Conservation (phyloP, 2,797 vertebrate species). For the Crossoptilon crossoptilon region DNA sequence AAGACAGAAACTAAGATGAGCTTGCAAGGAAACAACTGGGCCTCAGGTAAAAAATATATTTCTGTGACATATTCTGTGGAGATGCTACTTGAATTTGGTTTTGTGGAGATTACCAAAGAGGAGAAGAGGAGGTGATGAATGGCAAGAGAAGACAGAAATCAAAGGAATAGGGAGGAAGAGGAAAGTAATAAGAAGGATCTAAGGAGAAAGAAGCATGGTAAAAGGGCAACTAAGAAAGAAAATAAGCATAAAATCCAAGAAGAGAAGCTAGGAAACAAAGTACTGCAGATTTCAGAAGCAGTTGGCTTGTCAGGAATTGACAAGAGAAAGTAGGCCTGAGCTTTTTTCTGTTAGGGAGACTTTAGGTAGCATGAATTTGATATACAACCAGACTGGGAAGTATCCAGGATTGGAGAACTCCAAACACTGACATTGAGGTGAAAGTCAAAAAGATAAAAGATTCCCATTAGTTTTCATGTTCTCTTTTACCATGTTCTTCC, state of each 20-base stretch:
- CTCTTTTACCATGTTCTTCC: neutral
- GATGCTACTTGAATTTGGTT: neutral
- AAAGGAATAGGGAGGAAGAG: neutral
- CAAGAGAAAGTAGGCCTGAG: neutral
- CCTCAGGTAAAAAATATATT: neutral
- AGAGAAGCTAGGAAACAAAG: neutral
- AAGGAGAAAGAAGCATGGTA: neutral
- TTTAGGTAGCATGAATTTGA: neutral
- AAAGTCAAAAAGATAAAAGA: neutral
- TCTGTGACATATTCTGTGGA: neutral
- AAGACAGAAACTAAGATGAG: neutral
- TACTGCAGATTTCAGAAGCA: neutral
- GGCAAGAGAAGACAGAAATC: neutral
- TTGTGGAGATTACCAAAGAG: neutral
- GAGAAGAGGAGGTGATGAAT: neutral
- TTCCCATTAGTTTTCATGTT: neutral
- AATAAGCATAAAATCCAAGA: neutral
- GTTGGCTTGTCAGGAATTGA: neutral
- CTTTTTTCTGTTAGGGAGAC: neutral
- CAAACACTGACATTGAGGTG: neutral
- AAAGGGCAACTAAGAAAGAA: neutral
- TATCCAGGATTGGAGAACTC: neutral
- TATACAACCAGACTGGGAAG: neutral
- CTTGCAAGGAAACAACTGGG: neutral
- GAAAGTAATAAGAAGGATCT: neutral